phyloP scores from a whole-genome alignment of 2,113 vertebrate genomes.

The Dasyprocta punctata region DNA sequence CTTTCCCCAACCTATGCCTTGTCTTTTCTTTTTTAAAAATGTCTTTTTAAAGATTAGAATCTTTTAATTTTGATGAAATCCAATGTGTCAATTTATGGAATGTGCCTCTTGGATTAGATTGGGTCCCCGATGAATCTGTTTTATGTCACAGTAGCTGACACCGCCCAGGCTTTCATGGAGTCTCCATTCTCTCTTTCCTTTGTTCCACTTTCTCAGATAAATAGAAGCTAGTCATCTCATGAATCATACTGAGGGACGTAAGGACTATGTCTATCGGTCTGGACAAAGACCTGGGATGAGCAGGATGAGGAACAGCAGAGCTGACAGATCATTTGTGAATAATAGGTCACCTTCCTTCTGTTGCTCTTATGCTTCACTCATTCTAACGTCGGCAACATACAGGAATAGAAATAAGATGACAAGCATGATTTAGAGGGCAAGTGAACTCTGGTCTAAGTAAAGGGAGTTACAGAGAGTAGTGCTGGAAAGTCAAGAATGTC shows the following conservation, averaged over 20 bases:
- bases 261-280: background rate
- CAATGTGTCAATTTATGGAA: background rate
- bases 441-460: background rate
- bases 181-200: background rate
- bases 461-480: background rate
- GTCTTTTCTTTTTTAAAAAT: background rate
- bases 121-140: background rate
- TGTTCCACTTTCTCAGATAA: background rate
- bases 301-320: background rate
- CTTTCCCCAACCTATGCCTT: background rate
- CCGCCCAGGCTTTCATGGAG: background rate
- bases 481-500: background rate
- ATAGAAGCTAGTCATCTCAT: background rate
- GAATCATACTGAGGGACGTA: background rate
- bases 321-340: background rate
- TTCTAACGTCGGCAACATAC: background rate
- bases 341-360: background rate
- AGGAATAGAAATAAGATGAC: background rate
- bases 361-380: background rate
- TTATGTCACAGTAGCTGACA: constrained; percentile 2
- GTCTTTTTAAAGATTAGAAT: background rate
- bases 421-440: background rate
- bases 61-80: constrained; percentile 18
- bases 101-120: background rate
- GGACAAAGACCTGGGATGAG: background rate